Conservation (phyloP, 2,888 invertebrate species). For the Netelia inedita region DNA sequence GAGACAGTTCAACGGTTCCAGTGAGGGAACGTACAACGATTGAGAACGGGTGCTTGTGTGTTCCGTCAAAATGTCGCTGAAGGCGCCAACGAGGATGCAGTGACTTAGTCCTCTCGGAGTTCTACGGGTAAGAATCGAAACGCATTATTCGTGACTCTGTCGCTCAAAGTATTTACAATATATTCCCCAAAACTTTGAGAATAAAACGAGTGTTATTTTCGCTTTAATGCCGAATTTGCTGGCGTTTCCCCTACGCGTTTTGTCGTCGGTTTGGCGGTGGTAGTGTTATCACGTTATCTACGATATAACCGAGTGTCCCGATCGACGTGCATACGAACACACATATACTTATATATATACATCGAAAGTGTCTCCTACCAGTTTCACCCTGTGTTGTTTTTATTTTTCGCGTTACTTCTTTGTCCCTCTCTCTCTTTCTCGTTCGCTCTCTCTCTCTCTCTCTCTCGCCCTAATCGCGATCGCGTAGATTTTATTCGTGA, state of each 20-base stretch:
- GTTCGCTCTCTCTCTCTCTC: background rate
- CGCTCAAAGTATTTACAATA: background rate
- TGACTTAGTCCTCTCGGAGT: slow-evolving; percentile 68
- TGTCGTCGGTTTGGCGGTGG: slow-evolving; percentile 40
- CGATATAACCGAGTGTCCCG: slow-evolving; percentile 7
- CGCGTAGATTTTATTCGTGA: slow-evolving; percentile 9
- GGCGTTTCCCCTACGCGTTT: background rate
- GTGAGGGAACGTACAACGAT: slow-evolving; percentile 59
- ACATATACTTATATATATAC: slow-evolving; percentile 3
- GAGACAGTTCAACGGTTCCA: slow-evolving; percentile 47
- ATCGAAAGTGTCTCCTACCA: slow-evolving; percentile 13
- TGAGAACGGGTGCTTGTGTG: slow-evolving; percentile 68
- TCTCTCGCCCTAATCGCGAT: background rate
- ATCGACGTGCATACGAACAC: slow-evolving; percentile 18
- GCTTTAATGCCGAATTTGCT: background rate
- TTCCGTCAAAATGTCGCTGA: slow-evolving; percentile 83
- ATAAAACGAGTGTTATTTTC: background rate
- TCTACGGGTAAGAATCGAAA: slow-evolving; percentile 45
- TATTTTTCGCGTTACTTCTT: slow-evolving; percentile 33
- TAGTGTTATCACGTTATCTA: slow-evolving; percentile 51
- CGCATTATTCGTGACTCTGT: slow-evolving; percentile 13
- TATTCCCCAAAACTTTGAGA: background rate
- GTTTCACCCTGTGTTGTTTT: slow-evolving; percentile 40
- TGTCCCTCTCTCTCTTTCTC: background rate
- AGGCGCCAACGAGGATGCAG: slow-evolving; percentile 82